Percentiles rank a stretch among this genome's conserved stretches.
phyloP scores from a whole-genome alignment of 2,113 vertebrate species.

The Phodopus roborovskii region DNA sequence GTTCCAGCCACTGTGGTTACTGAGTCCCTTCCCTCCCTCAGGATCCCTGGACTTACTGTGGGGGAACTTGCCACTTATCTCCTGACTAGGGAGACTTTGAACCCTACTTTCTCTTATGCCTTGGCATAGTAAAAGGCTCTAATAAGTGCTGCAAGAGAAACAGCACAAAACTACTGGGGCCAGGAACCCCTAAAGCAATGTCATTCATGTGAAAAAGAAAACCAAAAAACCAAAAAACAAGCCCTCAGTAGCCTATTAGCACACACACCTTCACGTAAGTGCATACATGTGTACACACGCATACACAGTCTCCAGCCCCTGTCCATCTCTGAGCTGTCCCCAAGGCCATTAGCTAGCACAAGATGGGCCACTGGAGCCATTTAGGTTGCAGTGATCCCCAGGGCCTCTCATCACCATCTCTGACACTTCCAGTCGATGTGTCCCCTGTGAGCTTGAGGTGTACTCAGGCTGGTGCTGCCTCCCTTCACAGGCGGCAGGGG shows the following conservation, averaged over 20 bases:
- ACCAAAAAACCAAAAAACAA: background rate
- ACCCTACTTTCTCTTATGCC: background rate
- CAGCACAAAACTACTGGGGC: background rate
- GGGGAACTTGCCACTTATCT: background rate
- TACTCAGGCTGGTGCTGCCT: background rate
- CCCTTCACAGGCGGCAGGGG: background rate
- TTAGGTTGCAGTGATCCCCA: conserved; percentile 4
- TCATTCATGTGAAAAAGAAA: background rate
- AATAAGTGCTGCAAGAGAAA: conserved; percentile 1
- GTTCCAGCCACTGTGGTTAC: background rate
- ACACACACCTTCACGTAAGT: background rate
- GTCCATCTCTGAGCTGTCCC: conserved; percentile 23
- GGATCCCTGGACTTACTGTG: background rate
- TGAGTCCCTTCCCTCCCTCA: background rate
- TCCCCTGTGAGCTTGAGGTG: conserved; percentile 1
- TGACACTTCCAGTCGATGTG: conserved; percentile 65
- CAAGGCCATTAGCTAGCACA: conserved; percentile 40
- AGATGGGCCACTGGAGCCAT: background rate
- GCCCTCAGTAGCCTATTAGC: background rate
- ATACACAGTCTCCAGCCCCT: background rate
- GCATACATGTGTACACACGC: background rate
- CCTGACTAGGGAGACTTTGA: background rate
- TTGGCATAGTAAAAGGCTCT: background rate
- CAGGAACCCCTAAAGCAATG: background rate
- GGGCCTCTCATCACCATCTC: background rate